phyloP scores from a whole-genome alignment of 1,140 invertebrate species.

The Pantala flavescens region DNA sequence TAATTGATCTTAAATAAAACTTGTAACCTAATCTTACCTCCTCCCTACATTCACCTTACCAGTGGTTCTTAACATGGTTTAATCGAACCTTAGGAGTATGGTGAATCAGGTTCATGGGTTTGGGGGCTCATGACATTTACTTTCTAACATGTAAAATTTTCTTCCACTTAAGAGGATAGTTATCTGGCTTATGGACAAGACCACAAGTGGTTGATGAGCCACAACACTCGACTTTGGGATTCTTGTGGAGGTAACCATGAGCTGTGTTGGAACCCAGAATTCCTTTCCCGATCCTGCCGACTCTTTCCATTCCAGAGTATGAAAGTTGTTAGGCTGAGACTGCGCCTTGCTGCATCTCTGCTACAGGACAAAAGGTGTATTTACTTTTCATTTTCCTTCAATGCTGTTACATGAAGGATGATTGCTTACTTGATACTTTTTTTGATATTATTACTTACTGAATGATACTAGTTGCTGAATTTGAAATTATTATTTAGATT shows the following conservation, averaged over 20 bases:
- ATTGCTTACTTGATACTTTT: slow-evolving; percentile 67
- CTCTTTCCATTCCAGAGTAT: slow-evolving; percentile 79
- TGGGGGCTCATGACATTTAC: too few species aligned
- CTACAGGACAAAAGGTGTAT: slow-evolving; percentile 61
- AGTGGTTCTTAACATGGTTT: too few species aligned
- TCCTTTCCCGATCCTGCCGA: slow-evolving; percentile 65
- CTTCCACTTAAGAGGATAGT: slow-evolving; percentile 46
- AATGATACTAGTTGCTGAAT: too few species aligned
- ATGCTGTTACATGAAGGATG: too few species aligned
- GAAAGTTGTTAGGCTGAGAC: slow-evolving; percentile 69
- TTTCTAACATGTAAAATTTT: too few species aligned
- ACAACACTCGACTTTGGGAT: slow-evolving; percentile 70
- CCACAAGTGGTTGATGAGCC: slow-evolving; percentile 69
- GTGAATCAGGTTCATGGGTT: too few species aligned
- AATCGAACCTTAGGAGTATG: too few species aligned
- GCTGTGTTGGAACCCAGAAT: slow-evolving; percentile 63
- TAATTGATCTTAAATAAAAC: too few species aligned
- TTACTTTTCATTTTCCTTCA: slow-evolving; percentile 22
- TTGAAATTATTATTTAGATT: too few species aligned
- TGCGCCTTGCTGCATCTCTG: slow-evolving; percentile 57
- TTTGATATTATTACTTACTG: too few species aligned
- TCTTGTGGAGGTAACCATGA: slow-evolving; percentile 58
- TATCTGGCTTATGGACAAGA: slow-evolving; percentile 66
- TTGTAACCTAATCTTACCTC: too few species aligned
- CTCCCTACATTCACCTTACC: too few species aligned